Conservation (phyloP, 1,140 invertebrate species). For the Rhyacophila brunnea region DNA sequence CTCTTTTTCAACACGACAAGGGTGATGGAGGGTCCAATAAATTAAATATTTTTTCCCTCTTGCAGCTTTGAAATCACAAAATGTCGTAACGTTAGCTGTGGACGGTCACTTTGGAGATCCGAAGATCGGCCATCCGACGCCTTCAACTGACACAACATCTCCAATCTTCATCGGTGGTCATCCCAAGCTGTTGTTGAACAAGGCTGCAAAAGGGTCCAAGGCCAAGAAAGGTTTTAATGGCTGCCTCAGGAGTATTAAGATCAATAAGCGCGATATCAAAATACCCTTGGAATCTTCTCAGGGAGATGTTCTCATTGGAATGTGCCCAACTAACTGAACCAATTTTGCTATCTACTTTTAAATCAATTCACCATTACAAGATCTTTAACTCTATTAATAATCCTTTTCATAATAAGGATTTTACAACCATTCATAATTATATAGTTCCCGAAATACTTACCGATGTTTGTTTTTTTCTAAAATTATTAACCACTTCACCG, state of each 20-base stretch:
- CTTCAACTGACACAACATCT: slow-evolving; percentile 76
- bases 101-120: slow-evolving; percentile 70
- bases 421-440: too few relatives aligned
- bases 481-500: too few relatives aligned
- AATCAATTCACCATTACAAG: too few relatives aligned
- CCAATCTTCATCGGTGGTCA: slow-evolving; percentile 90
- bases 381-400: too few relatives aligned
- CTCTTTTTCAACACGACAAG: neutral
- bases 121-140: slow-evolving; percentile 63
- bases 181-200: slow-evolving; percentile 47
- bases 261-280: slow-evolving; percentile 59
- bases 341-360: too few relatives aligned
- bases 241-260: slow-evolving; percentile 74
- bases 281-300: slow-evolving; percentile 61
- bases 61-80: slow-evolving; percentile 80
- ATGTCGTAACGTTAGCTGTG: slow-evolving; percentile 77
- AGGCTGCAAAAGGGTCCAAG: slow-evolving; percentile 54
- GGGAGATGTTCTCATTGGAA: slow-evolving; percentile 67
- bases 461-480: too few relatives aligned
- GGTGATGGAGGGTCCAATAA: slow-evolving; percentile 1
- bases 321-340: slow-evolving; percentile 60
- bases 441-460: too few relatives aligned
- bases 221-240: slow-evolving; percentile 74
- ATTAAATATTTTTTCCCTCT: slow-evolving; percentile 38
- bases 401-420: too few relatives aligned